Evolutionary conservation across 2,888 invertebrate genomes (phyloP).

Genomic region (Muscina levida): DNA sequence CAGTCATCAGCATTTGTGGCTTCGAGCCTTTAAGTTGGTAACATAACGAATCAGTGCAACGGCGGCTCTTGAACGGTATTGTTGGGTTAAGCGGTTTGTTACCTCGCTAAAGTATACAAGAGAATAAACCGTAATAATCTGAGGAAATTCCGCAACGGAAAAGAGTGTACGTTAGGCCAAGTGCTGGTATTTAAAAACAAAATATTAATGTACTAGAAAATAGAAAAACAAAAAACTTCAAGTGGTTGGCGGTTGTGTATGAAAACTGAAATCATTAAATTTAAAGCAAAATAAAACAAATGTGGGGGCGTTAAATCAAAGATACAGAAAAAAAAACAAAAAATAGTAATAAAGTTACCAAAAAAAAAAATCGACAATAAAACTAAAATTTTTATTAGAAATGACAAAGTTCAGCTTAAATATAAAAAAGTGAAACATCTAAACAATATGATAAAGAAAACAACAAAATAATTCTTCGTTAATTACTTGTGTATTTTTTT

Average conservation of each 20-base stretch:
- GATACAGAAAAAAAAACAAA: neutral
- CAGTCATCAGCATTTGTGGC: slow-evolving; percentile 45
- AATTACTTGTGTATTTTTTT: neutral
- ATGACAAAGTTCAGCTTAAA: slow-evolving; percentile 31
- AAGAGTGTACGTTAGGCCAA: no score
- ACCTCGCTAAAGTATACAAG: slow-evolving; percentile 5
- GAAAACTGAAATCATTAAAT: slow-evolving; percentile 11
- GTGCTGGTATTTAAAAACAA: slow-evolving; percentile 24
- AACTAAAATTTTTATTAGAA: neutral
- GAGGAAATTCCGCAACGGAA: neutral
- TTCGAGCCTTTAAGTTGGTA: slow-evolving; percentile 70
- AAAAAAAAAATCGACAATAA: neutral
- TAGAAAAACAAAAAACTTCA: neutral
- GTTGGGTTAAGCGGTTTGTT: slow-evolving; percentile 74
- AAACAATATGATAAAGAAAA: slow-evolving; percentile 14
- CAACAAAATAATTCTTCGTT: slow-evolving; percentile 2
- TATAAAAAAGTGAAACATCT: slow-evolving; percentile 19
- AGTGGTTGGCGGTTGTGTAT: neutral
- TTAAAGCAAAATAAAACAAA: neutral
- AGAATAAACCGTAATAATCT: slow-evolving; percentile 15
- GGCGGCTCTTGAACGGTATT: slow-evolving; percentile 79
- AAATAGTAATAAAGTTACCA: neutral
- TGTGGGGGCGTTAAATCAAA: neutral
- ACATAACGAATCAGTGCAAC: slow-evolving; percentile 78
- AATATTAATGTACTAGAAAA: no score